A percentile compares a stretch with the other conserved stretches of the same genome.
phyloP scores from a whole-genome alignment of 2,888 invertebrate species.

The Ormyrus labotus region DNA sequence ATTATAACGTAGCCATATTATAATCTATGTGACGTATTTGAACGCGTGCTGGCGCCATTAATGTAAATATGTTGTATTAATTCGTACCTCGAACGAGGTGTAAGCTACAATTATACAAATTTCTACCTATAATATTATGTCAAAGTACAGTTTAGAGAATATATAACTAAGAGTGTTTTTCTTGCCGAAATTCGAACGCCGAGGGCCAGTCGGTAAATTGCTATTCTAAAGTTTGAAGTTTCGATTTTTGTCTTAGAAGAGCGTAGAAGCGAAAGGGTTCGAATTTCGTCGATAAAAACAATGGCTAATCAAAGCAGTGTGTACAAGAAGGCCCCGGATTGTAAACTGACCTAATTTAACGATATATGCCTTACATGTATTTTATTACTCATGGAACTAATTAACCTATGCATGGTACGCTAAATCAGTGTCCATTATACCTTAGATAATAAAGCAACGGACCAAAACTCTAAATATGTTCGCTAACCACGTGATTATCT shows the following conservation, averaged over 20 bases:
- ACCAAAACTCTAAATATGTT: slow-evolving; percentile 46
- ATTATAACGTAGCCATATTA: slow-evolving; percentile 21
- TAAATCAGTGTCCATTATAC: slow-evolving; percentile 48
- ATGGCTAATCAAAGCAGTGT: slow-evolving; percentile 4
- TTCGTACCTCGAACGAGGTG: slow-evolving; percentile 1
- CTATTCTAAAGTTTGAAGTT: not conserved
- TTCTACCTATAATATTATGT: slow-evolving; percentile 31
- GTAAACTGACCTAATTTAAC: slow-evolving; percentile 45
- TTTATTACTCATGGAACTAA: slow-evolving; percentile 34
- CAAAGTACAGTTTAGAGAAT: slow-evolving; percentile 22
- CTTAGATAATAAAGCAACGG: slow-evolving; percentile 48
- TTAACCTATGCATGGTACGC: slow-evolving; percentile 39
- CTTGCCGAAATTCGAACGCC: slow-evolving; percentile 36
- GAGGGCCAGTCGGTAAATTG: not conserved
- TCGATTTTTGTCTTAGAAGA: not conserved
- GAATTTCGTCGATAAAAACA: slow-evolving; percentile 37
- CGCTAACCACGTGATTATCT: slow-evolving; percentile 1
- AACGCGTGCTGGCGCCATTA: slow-evolving; percentile 22
- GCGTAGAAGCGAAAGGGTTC: not conserved
- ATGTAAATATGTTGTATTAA: slow-evolving; percentile 29
- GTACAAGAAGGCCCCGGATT: slow-evolving; percentile 19
- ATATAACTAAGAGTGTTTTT: not conserved
- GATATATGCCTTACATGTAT: slow-evolving; percentile 51
- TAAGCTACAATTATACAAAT: slow-evolving; percentile 27
- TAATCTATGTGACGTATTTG: slow-evolving; percentile 34